phyloP scores from a whole-genome alignment of 2,888 invertebrate species.

The Apantesis nais region DNA sequence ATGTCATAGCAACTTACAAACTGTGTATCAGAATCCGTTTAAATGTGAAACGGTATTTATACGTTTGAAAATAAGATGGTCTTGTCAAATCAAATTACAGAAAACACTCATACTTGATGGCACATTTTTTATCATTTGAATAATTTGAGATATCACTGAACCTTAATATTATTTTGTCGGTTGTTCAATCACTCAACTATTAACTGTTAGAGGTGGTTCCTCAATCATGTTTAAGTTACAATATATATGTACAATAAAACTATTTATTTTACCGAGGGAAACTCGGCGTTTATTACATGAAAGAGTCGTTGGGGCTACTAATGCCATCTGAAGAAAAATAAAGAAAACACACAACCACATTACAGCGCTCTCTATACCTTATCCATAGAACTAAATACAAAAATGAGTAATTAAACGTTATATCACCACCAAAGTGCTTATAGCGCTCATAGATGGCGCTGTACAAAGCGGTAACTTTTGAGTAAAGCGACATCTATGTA shows the following conservation, averaged over 20 bases:
- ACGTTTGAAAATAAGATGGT: background rate
- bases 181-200: background rate
- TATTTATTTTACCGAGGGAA: too few relatives aligned
- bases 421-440: too few relatives aligned
- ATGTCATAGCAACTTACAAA: slow-evolving; percentile 43
- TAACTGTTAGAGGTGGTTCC: too few relatives aligned
- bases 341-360: background rate
- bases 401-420: background rate
- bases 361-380: background rate
- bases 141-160: background rate
- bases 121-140: background rate
- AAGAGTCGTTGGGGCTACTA: background rate
- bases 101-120: background rate
- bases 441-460: slow-evolving; percentile 7
- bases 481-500: slow-evolving; percentile 4
- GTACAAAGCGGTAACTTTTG: background rate
- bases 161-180: background rate
- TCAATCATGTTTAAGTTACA: too few relatives aligned
- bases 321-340: background rate
- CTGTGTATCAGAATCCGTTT: slow-evolving; percentile 29
- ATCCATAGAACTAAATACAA: background rate
- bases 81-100: background rate
- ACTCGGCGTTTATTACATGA: background rate
- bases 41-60: background rate
- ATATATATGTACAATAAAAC: too few relatives aligned